A percentile compares a stretch with the other conserved stretches of the same genome.
phyloP scores from a whole-genome alignment of 2,797 vertebrate genomes.

The Phrynocephalus guinanensis region DNA sequence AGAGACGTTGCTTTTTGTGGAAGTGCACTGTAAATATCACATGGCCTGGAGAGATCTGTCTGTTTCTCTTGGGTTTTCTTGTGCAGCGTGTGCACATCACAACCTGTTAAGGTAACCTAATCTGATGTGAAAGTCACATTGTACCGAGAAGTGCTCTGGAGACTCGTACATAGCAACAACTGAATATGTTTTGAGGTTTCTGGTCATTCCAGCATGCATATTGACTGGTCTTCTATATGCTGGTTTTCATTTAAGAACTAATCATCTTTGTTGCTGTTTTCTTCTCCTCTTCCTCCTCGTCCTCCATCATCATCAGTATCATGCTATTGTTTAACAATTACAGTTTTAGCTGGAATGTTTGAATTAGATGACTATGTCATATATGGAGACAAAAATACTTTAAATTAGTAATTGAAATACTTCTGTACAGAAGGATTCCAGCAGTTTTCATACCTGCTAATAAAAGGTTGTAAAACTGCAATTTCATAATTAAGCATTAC shows the following conservation, averaged over 20 bases:
- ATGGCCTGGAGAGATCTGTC: rapidly evolving
- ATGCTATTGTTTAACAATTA: background rate
- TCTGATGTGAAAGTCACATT: background rate
- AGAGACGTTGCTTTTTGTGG: background rate
- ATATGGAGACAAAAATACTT: background rate
- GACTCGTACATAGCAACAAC: background rate
- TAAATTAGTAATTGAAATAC: background rate
- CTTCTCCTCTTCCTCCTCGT: too few species aligned
- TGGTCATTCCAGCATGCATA: background rate
- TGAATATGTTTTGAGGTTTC: background rate
- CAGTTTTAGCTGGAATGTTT: background rate
- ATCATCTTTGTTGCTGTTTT: background rate
- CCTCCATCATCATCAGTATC: too few species aligned
- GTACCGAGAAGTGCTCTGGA: background rate
- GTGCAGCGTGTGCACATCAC: background rate
- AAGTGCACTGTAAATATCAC: background rate
- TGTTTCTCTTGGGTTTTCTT: conserved; percentile 18
- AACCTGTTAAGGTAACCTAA: conserved; percentile 13
- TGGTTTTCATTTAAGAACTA: conserved; percentile 16
- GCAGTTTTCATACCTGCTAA: background rate
- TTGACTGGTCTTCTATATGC: background rate
- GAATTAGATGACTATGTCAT: background rate
- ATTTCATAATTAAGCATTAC: background rate
- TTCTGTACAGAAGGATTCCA: background rate
- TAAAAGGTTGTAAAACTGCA: background rate